Percentiles rank a stretch among this genome's conserved stretches.
These are phyloP conservation scores for Dendrolimus kikuchii DNA, from an alignment of 1,140 invertebrate species.

Conservation along the genomic window DNA sequence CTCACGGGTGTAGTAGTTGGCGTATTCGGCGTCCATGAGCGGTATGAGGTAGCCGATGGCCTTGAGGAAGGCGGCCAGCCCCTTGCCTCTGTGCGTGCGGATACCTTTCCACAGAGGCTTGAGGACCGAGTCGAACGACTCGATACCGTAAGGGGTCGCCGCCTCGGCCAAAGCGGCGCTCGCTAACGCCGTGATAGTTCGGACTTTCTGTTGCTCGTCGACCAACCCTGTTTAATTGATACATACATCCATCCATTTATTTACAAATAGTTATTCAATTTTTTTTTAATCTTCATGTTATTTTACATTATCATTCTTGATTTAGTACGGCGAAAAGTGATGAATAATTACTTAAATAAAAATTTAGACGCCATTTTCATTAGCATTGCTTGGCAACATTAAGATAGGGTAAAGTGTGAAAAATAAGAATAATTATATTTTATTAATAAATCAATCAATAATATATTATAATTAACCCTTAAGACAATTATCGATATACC, in stretches of 20 bases:
- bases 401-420: too few relatives aligned
- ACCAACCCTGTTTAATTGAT: constrained; percentile 73
- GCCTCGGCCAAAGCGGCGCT: constrained; percentile 98
- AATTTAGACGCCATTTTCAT: too few relatives aligned
- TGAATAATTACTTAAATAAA: too few relatives aligned
- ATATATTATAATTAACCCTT: too few relatives aligned
- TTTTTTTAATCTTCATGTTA: constrained; percentile 1
- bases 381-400: too few relatives aligned
- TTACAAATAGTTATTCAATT: too few relatives aligned
- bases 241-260: not conserved
- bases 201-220: constrained; percentile 91
- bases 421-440: too few relatives aligned
- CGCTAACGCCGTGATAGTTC: constrained; percentile 99
- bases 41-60: constrained; percentile 99
- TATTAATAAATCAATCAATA: too few relatives aligned
- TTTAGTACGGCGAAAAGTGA: too few relatives aligned
- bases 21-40: constrained; percentile 99
- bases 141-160: constrained; percentile 99
- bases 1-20: constrained; percentile 99
- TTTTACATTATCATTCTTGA: not conserved
- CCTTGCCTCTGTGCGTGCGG: constrained; percentile 97
- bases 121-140: constrained; percentile 99
- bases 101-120: constrained; percentile 99
- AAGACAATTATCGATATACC: too few relatives aligned
- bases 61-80: constrained; percentile 98